Evolutionary conservation across 2,888 invertebrate genomes (phyloP), one percentile per base, ranked within the genome.

Genomic region (Corythucha ciliata): DNA sequence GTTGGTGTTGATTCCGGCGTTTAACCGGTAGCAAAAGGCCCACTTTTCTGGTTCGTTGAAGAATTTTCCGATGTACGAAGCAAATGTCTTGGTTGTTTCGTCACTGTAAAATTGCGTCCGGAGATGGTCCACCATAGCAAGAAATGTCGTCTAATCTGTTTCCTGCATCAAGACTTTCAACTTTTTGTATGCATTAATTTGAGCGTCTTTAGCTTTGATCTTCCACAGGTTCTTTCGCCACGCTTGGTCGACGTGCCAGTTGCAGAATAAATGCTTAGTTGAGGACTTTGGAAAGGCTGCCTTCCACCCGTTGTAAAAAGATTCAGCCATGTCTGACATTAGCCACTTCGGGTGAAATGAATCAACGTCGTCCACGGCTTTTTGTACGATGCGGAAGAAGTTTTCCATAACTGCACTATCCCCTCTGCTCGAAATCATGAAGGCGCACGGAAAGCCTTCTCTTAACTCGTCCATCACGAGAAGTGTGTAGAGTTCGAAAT

Each of bases 141-240:
- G 8, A 20, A 47, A 47, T 16, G 26, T 26, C 8, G 36, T 25
- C 26, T 37, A 14, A n/a, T 47, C 47, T n/a, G 25, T 14, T 36
- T 47, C 37, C 26, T 47, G 37, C 37, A 47, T 37, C 4, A 47
- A 3, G 12, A 27, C n/a, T 47, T 20, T 34, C 8, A 47, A 3
- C 25, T 25, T 36, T 14, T 47, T 37, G 22, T 47, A 47, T 10
- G 26, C 36, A 7, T 14, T 24, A 4, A 27, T 5, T 40, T 26
- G 21, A 27, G 40, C 36, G 25, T 59, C 58, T 21, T 50, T 48
- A 1, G 41, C 22, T 42, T 55, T 54, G 7, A 61, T 56, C 47
- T 57, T 54, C n/a, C 5, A 10, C 27, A 62, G 36, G 48, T 61
- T 59, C 46, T 58, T 56, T 37, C 55, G 48, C 62, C 61, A 61